phyloP scores from a whole-genome alignment of 2,797 vertebrate species.

The Petrocephalus sullivani region DNA sequence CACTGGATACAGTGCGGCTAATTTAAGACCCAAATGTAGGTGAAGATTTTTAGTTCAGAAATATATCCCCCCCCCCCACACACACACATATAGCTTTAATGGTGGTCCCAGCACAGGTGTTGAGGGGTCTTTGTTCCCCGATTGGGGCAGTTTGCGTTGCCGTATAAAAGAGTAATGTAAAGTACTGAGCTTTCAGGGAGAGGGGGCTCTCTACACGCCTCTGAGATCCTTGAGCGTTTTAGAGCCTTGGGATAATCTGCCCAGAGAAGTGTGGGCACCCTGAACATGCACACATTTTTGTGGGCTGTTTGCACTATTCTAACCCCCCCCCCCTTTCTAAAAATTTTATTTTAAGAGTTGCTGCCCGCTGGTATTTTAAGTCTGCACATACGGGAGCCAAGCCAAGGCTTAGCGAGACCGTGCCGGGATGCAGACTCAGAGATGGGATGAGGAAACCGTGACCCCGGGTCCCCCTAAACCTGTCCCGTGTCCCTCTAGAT shows the following conservation, averaged over 20 bases:
- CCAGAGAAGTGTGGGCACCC: background rate
- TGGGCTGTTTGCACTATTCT: background rate
- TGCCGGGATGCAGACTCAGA: background rate
- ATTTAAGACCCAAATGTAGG: constrained; percentile 22
- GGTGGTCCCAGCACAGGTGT: background rate
- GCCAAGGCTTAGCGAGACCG: background rate
- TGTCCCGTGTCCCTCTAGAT: background rate
- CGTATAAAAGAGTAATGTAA: background rate
- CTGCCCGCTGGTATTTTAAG: constrained; percentile 4
- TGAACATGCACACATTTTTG: background rate
- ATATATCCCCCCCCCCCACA: background rate
- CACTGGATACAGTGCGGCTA: constrained; percentile 5
- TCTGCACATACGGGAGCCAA: background rate
- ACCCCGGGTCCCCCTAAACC: background rate
- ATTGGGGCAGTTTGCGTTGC: background rate
- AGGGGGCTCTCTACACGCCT: background rate
- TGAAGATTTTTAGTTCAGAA: constrained; percentile 2
- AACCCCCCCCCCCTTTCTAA: background rate
- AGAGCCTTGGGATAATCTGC: background rate
- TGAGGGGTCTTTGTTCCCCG: background rate
- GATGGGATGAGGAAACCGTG: background rate
- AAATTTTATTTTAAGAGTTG: background rate
- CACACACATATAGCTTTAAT: background rate
- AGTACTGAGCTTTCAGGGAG: background rate
- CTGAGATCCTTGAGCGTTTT: background rate